Percentiles rank a stretch among this genome's conserved stretches.
Conservation (phyloP, 1,140 invertebrate species). For the Solenopsis fugax region DNA sequence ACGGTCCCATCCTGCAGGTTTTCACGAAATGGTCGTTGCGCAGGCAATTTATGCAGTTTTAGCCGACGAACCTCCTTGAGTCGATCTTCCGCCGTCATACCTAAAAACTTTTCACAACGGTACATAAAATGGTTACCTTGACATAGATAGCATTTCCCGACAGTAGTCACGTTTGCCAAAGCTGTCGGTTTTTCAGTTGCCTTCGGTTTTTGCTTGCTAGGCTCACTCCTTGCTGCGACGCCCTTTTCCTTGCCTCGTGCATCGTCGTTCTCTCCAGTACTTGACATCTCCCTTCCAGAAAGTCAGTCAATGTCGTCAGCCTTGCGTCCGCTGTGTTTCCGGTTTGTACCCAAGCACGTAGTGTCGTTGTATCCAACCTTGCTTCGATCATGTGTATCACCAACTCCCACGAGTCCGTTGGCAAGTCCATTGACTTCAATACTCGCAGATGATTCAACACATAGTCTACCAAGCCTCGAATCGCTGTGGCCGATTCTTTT, state of each 20-base stretch:
- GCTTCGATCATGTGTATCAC: background rate
- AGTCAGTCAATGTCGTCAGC: background rate
- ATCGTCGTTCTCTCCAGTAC: background rate
- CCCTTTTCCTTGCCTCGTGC: background rate
- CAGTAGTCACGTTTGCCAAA: background rate
- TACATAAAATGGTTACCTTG: background rate
- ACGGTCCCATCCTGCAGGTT: no score
- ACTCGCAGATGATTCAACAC: background rate
- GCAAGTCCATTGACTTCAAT: background rate
- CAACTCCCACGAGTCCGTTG: background rate
- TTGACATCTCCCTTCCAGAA: background rate
- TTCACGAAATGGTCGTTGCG: no score
- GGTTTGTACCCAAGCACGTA: background rate
- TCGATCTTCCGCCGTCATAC: background rate
- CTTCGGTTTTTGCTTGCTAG: background rate
- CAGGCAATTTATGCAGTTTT: no score
- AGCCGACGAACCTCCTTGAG: background rate
- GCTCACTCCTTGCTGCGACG: background rate
- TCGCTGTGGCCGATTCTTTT: background rate
- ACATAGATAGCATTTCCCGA: background rate
- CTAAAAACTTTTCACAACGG: background rate
- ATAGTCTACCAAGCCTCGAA: background rate
- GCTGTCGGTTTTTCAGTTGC: background rate
- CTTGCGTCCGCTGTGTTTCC: background rate
- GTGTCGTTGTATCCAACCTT: background rate